phyloP scores from a whole-genome alignment of 2,113 vertebrate genomes.

The Casuarius casuarius region DNA sequence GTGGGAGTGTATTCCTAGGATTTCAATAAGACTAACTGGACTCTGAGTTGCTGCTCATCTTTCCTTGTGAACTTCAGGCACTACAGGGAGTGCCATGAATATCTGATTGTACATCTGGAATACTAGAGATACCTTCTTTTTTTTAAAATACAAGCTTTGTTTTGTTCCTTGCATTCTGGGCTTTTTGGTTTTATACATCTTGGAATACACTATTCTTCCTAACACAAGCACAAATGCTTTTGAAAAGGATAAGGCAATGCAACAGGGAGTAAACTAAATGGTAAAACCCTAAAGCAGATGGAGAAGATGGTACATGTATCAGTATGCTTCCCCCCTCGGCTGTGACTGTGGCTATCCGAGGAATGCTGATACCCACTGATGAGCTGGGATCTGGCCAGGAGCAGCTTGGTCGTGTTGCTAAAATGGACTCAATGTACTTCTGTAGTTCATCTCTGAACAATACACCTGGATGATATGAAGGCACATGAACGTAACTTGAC shows the following conservation, averaged over 20 bases:
- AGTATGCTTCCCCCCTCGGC: not conserved
- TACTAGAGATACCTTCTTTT: not conserved
- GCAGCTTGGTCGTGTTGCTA: not conserved
- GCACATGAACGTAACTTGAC: too few relatives aligned
- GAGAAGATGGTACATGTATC: not conserved
- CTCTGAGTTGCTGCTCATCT: not conserved
- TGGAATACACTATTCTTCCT: not conserved
- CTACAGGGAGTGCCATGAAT: not conserved
- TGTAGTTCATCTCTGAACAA: not conserved
- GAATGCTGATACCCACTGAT: not conserved
- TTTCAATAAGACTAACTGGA: slow-evolving; percentile 19
- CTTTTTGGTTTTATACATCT: not conserved
- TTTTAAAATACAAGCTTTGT: not conserved
- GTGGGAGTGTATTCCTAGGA: not conserved
- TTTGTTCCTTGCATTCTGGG: not conserved
- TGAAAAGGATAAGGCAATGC: not conserved
- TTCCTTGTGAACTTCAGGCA: not conserved
- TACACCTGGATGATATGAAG: too few relatives aligned
- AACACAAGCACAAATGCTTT: not conserved
- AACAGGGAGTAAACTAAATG: not conserved
- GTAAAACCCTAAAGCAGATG: not conserved
- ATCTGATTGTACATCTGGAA: not conserved
- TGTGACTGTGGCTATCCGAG: not conserved
- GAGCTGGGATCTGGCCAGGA: not conserved
- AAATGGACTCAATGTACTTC: too few relatives aligned